Percentiles rank a stretch among this genome's conserved stretches.
Conservation (phyloP, 2,888 invertebrate species). For the Melinaea marsaeus region DNA sequence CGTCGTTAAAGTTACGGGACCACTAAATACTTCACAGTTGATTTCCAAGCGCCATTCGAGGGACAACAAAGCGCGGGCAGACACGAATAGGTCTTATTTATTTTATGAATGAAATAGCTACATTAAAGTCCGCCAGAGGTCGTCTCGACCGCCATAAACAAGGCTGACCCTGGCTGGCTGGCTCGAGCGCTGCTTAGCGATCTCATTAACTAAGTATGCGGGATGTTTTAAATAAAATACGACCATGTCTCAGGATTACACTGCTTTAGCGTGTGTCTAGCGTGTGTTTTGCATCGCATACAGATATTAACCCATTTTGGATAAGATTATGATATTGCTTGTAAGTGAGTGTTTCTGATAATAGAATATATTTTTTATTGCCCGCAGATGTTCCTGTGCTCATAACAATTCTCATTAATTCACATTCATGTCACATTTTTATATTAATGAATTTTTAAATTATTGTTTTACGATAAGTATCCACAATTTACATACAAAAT, state of each 20-base stretch:
- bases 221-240: neutral
- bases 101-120: constrained; percentile 38
- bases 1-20: constrained; percentile 24
- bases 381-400: no score
- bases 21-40: constrained; percentile 33
- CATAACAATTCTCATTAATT: no score
- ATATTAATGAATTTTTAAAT: no score
- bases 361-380: no score
- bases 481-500: no score
- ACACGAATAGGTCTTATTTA: constrained; percentile 37
- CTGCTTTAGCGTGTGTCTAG: no score
- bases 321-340: constrained; percentile 4
- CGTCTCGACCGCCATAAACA: constrained; percentile 18
- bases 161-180: constrained; percentile 15
- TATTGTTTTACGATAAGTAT: no score
- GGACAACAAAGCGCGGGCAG: constrained; percentile 36
- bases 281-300: no score
- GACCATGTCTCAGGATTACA: neutral
- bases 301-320: no score
- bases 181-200: constrained; percentile 18
- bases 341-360: neutral
- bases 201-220: constrained; percentile 19
- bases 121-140: constrained; percentile 26
- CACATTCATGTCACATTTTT: no score
- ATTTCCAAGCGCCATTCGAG: constrained; percentile 32